A percentile compares a stretch with the other conserved stretches of the same genome.
phyloP scores from a whole-genome alignment of 2,888 invertebrate species.

The Heteromurus nitidus region DNA sequence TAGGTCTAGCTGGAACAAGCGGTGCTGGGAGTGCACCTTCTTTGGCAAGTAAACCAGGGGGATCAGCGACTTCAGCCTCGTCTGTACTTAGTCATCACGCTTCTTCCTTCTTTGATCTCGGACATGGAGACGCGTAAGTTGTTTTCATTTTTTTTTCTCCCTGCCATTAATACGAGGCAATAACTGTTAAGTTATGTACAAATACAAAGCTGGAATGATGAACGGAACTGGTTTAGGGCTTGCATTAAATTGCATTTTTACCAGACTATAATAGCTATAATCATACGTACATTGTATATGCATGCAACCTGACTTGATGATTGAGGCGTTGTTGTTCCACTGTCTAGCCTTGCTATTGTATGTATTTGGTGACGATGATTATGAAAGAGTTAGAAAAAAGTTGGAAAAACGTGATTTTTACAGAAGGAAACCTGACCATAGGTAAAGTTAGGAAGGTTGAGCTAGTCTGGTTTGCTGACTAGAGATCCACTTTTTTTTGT shows the following conservation, averaged over 20 bases:
- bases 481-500: conserved; percentile 36
- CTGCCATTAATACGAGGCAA: background rate
- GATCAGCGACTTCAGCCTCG: conserved; percentile 55
- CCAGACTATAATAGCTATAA: background rate
- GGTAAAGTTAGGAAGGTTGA: conserved; percentile 47
- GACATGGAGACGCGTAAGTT: conserved; percentile 71
- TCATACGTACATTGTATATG: background rate
- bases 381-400: conserved; percentile 3
- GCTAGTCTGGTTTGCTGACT: conserved; percentile 41
- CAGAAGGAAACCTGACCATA: conserved; percentile 34
- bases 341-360: background rate
- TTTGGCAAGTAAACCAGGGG: conserved; percentile 47
- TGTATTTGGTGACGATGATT: background rate
- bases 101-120: conserved; percentile 70
- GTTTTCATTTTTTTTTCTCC: background rate
- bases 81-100: conserved; percentile 63
- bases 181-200: background rate
- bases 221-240: conserved; percentile 44
- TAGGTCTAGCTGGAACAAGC: conserved; percentile 33
- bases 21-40: conserved; percentile 36
- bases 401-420: conserved; percentile 16
- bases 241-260: background rate
- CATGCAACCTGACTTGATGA: background rate
- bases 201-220: background rate
- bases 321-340: background rate